Conservation (phyloP, 1,140 invertebrate species). For the Drosophila simulans region DNA sequence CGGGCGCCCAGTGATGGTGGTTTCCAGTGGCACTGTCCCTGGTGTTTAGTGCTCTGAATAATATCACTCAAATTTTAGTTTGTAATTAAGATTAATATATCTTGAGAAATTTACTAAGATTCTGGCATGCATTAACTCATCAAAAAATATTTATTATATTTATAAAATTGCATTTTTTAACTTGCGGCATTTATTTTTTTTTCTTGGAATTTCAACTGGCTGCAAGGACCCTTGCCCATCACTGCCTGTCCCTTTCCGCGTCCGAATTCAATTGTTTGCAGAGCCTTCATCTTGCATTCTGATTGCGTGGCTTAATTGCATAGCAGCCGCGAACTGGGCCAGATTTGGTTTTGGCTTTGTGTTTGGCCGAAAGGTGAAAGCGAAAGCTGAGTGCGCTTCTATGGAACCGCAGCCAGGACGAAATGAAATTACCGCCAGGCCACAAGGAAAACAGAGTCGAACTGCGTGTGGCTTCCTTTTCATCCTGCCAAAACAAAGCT, state of each 20-base stretch:
- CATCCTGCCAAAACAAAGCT: constrained; percentile 16
- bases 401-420: constrained; percentile 35
- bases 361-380: constrained; percentile 35
- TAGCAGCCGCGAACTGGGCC: constrained; percentile 44
- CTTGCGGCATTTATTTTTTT: no score
- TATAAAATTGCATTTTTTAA: no score
- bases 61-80: no score
- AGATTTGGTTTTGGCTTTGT: constrained; percentile 51
- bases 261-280: constrained; percentile 66
- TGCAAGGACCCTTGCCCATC: not conserved
- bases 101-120: no score
- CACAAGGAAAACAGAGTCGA: constrained; percentile 17
- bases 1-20: not conserved
- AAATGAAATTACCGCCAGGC: constrained; percentile 52
- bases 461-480: constrained; percentile 45
- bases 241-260: constrained; percentile 3
- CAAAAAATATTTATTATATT: no score
- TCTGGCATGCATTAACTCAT: no score
- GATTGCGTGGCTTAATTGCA: constrained; percentile 81
- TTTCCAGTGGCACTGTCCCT: not conserved
- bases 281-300: constrained; percentile 81
- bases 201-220: no score
- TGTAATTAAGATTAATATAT: no score
- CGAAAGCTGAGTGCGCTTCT: constrained; percentile 66
- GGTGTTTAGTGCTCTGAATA: no score